Percentiles rank a stretch among this genome's conserved stretches.
Evolutionary conservation across 2,113 vertebrate species (phyloP).

Genomic region (Stegostoma tigrinum): DNA sequence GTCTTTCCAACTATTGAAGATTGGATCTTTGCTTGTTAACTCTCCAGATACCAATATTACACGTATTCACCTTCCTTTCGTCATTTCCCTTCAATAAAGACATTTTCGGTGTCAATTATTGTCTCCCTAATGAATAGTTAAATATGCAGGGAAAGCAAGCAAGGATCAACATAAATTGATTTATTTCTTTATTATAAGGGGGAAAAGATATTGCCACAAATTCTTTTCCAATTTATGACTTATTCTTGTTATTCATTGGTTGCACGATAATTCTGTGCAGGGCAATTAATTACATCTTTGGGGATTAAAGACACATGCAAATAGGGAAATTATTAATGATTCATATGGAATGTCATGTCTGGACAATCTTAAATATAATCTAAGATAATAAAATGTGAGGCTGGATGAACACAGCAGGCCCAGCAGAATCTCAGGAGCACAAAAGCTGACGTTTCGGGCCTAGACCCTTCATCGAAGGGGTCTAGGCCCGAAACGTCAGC

Average conservation of each 20-base stretch:
- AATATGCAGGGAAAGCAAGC: background rate
- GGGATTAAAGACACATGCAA: background rate
- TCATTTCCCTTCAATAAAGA: background rate
- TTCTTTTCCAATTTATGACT: background rate
- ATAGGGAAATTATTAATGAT: slow-evolving; percentile 18
- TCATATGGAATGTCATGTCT: background rate
- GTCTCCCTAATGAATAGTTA: background rate
- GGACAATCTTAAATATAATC: background rate
- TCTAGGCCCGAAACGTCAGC: no score
- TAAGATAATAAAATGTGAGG: no score
- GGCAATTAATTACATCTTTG: slow-evolving; percentile 8
- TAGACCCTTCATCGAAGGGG: no score
- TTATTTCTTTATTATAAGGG: background rate
- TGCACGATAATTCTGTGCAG: background rate
- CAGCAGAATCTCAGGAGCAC: no score
- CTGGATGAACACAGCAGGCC: no score
- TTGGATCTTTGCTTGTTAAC: background rate
- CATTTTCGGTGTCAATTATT: slow-evolving; percentile 32
- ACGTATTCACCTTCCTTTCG: background rate
- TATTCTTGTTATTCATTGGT: background rate
- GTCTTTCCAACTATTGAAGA: background rate
- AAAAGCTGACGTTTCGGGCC: no score
- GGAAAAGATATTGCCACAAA: background rate
- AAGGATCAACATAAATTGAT: slow-evolving; percentile 15
- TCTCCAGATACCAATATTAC: background rate